phyloP scores from a whole-genome alignment of 1,140 invertebrate genomes.

The Lysiphlebus fabarum region DNA sequence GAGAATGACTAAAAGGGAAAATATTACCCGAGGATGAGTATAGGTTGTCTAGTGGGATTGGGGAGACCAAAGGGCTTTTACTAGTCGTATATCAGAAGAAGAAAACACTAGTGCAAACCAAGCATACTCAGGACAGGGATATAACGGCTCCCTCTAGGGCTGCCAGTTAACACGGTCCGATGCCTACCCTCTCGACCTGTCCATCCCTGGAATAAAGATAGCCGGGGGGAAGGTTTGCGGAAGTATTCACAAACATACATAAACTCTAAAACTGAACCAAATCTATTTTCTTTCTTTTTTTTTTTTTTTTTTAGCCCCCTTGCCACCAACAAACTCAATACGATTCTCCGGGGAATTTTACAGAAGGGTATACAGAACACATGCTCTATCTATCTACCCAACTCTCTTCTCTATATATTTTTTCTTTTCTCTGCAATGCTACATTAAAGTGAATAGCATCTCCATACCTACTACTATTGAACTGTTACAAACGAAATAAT shows the following conservation, averaged over 20 bases:
- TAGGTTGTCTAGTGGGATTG: constrained; percentile 31
- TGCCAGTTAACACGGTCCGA: constrained; percentile 55
- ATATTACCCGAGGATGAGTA: constrained; percentile 14
- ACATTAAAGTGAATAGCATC: too few relatives aligned
- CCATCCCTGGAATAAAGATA: constrained; percentile 52
- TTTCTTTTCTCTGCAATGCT: too few relatives aligned
- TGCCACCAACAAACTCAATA: too few relatives aligned
- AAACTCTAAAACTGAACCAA: too few relatives aligned
- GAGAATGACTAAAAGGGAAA: too few relatives aligned
- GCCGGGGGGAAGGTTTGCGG: constrained; percentile 32
- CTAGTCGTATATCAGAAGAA: constrained; percentile 48
- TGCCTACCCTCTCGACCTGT: constrained; percentile 54
- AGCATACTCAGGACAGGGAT: constrained; percentile 37
- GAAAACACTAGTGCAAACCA: constrained; percentile 36
- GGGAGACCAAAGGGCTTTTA: constrained; percentile 35
- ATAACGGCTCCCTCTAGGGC: constrained; percentile 55
- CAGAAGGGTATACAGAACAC: constrained; percentile 20
- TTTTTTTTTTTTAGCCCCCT: too few relatives aligned
- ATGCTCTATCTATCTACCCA: constrained; percentile 13
- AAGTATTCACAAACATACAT: constrained; percentile 33
- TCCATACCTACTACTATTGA: neutral
- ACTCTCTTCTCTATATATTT: neutral
- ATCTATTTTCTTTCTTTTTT: too few relatives aligned
- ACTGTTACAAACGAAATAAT: constrained; percentile 10
- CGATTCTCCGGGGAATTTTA: constrained; percentile 36